Percentiles rank a stretch among this genome's conserved stretches.
These are phyloP conservation scores for Platichthys flesus DNA, from an alignment of 2,113 vertebrate species.

Conservation along the genomic window DNA sequence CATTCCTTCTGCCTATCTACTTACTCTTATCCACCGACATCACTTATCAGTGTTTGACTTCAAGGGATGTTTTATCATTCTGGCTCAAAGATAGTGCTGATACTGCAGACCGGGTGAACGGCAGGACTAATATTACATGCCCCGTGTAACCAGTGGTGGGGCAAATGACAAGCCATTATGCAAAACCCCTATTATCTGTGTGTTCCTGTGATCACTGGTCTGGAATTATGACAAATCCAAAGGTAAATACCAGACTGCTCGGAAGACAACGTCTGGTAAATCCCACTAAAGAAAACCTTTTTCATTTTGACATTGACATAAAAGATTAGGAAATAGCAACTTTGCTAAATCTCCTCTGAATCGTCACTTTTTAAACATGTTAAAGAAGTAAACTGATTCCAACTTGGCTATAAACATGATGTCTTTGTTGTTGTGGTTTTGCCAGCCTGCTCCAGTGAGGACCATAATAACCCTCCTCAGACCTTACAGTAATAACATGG, in stretches of 20 bases:
- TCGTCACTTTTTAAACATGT: neutral
- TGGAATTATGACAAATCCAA: slow-evolving; percentile 3
- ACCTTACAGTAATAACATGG: slow-evolving; percentile 21
- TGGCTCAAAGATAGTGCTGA: slow-evolving; percentile 56
- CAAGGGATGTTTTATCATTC: slow-evolving; percentile 63
- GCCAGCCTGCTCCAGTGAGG: too few species aligned
- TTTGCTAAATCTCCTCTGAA: neutral
- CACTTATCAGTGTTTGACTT: slow-evolving; percentile 69
- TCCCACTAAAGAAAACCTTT: neutral
- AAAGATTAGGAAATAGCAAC: neutral
- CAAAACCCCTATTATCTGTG: slow-evolving; percentile 17
- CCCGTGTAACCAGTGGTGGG: slow-evolving; percentile 38
- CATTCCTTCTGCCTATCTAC: slow-evolving; percentile 50
- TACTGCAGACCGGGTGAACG: slow-evolving; percentile 45
- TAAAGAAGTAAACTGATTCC: neutral
- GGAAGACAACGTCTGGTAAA: neutral
- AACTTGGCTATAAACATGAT: neutral
- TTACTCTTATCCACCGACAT: slow-evolving; percentile 60
- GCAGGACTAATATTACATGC: slow-evolving; percentile 45
- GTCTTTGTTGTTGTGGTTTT: neutral
- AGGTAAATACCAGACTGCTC: slow-evolving; percentile 10
- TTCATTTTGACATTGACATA: neutral
- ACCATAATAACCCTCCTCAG: neutral
- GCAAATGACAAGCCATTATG: slow-evolving; percentile 41
- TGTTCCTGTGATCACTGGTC: slow-evolving; percentile 20